phyloP scores from a whole-genome alignment of 1,140 invertebrate genomes.

The Calephelis nemesis region DNA sequence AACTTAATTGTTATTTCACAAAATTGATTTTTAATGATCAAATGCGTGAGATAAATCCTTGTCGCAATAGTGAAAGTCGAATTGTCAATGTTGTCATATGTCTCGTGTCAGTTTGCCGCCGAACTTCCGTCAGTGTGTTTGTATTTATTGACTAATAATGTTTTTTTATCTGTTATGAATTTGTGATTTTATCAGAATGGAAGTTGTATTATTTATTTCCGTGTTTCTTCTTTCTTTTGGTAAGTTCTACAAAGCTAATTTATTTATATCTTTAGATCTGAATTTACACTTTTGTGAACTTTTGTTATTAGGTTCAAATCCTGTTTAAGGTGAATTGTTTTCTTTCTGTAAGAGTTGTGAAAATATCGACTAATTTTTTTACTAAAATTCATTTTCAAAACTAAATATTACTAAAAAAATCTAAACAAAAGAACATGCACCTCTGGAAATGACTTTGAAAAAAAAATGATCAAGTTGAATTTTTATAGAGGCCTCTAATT shows the following conservation, averaged over 20 bases:
- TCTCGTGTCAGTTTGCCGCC: constrained; percentile 60
- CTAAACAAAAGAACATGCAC: no score
- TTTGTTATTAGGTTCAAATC: no score
- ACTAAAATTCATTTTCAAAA: no score
- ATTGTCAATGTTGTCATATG: constrained; percentile 38
- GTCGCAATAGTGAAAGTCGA: constrained; percentile 55
- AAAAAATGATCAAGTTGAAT: no score
- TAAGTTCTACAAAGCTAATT: constrained; percentile 32
- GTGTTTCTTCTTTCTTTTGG: constrained; percentile 54
- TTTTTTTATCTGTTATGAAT: constrained; percentile 13
- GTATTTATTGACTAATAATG: constrained; percentile 33
- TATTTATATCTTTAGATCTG: neutral
- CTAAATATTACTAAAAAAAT: no score
- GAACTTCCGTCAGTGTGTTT: constrained; percentile 48
- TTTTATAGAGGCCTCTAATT: no score
- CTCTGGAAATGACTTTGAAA: no score
- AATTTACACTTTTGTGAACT: no score
- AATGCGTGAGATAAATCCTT: constrained; percentile 41
- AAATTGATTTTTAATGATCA: constrained; percentile 31
- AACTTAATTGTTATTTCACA: constrained; percentile 32
- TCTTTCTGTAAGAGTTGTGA: no score
- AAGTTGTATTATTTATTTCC: constrained; percentile 33
- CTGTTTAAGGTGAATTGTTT: no score
- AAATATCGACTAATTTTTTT: no score
- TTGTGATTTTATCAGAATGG: constrained; percentile 33